Evolutionary conservation across 2,888 invertebrate genomes (phyloP), one percentile per base, ranked within the genome.

Genomic region (Glaucopsyche alexis): DNA sequence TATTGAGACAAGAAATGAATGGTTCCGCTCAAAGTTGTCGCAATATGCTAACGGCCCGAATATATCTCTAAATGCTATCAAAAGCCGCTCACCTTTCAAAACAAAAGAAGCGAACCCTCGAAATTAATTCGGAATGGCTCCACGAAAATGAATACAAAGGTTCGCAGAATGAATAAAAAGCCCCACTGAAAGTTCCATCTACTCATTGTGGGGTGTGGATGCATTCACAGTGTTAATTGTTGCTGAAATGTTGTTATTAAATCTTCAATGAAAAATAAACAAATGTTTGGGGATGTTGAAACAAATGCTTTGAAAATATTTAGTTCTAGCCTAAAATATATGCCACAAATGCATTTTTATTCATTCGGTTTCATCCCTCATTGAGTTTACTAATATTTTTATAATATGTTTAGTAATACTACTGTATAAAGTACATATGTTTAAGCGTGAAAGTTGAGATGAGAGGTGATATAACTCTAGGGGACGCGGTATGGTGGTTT

Each of bases 1-100:
- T 86, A 89, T 88, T 87, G 87, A 85, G 86, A 84, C 87, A 87
- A 87, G 85, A 84, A 87, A 90, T 88, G 89, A 90, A 90, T 90
- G 87, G 88, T 85, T 79, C 80, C 82, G 84, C 86, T 87, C 86
- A 84, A 85, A 87, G 85, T 87, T 87, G 87, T 86, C 87, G 87
- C 87, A 88, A 86, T 84, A 87, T 87, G 88, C 88, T 88, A 88
- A 89, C 85, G 87, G 87, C 82, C 81, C 83, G 85, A 87, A 88
- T 89, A 89, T 89, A 88, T 49, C 65, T 72, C 47, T 72, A 72
- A 65, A 72, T 72, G 65, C 8, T 72, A 50, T 66, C 72, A 49
- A 65, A 50, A 67, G 66, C 38, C 45, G 38, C 80, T 84, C 84
- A 86, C 85, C 84, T 84, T 84, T 79, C 79, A 87, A 29, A 88